phyloP scores from a whole-genome alignment of 2,113 vertebrate species.

The Lepus timidus region DNA sequence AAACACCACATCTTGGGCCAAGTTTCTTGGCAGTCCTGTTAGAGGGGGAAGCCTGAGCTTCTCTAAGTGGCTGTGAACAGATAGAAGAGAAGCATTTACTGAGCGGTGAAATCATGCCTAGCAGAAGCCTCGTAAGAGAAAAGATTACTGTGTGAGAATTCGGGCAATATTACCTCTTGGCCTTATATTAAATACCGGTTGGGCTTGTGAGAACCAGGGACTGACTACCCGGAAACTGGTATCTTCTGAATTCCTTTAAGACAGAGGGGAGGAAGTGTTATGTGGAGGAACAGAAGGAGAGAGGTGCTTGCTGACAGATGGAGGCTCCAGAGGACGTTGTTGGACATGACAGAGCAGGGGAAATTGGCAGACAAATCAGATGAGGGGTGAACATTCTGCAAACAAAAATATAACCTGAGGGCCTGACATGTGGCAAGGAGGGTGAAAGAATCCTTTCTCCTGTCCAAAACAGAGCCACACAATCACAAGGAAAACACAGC shows the following conservation, averaged over 20 bases:
- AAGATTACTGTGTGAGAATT: accelerated
- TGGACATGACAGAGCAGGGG: neutral
- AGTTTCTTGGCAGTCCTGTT: neutral
- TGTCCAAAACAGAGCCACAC: neutral
- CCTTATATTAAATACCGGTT: neutral
- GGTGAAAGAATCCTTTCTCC: neutral
- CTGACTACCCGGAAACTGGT: neutral
- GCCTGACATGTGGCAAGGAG: slow-evolving; percentile 42
- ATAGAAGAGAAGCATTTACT: neutral
- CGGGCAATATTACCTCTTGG: neutral
- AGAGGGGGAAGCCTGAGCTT: neutral
- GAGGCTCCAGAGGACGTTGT: slow-evolving; percentile 53
- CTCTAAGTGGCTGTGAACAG: neutral
- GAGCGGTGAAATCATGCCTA: neutral
- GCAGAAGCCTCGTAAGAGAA: neutral
- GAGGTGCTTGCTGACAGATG: slow-evolving; percentile 45
- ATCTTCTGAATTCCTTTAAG: slow-evolving; percentile 28
- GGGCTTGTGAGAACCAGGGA: neutral
- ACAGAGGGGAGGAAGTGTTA: neutral
- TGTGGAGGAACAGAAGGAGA: slow-evolving; percentile 7
- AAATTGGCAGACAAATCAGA: slow-evolving; percentile 45
- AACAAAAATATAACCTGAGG: slow-evolving; percentile 16
- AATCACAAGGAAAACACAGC: neutral
- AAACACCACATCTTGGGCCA: neutral
- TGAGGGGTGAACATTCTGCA: neutral